Evolutionary conservation across 2,888 invertebrate genomes (phyloP).

Genomic region (Alitta virens): DNA sequence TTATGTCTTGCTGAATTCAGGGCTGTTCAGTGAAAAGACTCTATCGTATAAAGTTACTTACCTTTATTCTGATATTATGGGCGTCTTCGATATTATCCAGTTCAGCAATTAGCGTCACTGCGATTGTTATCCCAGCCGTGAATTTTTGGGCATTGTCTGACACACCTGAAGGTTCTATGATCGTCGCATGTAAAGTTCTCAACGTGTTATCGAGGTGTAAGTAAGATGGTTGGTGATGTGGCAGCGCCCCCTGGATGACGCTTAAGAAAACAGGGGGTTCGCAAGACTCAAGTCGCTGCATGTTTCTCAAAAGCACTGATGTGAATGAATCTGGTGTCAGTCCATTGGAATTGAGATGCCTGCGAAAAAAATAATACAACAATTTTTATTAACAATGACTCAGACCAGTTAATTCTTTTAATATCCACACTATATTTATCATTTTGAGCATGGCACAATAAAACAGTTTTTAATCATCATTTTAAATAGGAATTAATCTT

Average conservation of each 20-base stretch:
- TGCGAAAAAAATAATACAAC: conserved; percentile 23
- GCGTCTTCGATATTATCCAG: conserved; percentile 76
- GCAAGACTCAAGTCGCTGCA: conserved; percentile 37
- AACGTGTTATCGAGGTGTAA: conserved; percentile 32
- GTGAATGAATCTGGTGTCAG: conserved; percentile 78
- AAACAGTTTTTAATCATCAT: too few species aligned
- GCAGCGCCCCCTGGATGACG: conserved; percentile 26
- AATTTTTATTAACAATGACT: too few species aligned
- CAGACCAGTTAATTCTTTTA: too few species aligned
- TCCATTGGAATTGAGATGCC: conserved; percentile 58
- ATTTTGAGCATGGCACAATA: too few species aligned
- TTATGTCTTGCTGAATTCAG: too few species aligned
- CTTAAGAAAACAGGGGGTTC: conserved; percentile 38
- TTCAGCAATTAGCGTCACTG: conserved; percentile 83
- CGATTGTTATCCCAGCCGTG: conserved; percentile 86
- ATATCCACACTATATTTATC: too few species aligned
- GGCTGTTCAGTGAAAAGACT: too few species aligned
- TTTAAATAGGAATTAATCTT: too few species aligned
- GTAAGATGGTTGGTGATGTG: conserved; percentile 11
- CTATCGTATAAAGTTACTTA: too few species aligned
- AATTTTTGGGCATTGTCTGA: conserved; percentile 82
- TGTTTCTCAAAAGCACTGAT: conserved; percentile 72
- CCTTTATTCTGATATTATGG: conserved; percentile 74
- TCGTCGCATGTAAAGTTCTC: conserved; percentile 57
- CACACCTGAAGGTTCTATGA: conserved; percentile 81